Evolutionary conservation across 1,140 invertebrate species (phyloP).

Genomic region (Orchesella cincta): DNA sequence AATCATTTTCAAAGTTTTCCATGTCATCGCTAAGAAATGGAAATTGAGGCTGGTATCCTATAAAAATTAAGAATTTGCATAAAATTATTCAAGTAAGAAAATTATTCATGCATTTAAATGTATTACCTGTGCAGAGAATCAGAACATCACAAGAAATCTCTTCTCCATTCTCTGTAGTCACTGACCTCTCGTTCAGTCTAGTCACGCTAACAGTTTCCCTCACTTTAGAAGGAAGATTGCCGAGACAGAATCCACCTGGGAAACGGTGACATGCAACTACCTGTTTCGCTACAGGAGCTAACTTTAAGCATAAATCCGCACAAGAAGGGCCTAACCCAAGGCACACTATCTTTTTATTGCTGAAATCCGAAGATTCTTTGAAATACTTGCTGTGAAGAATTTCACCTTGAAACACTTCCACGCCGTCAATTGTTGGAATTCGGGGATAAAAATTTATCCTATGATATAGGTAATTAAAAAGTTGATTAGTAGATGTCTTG

Average conservation of each 20-base stretch:
- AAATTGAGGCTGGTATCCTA: not conserved
- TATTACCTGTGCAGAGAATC: conserved; percentile 1
- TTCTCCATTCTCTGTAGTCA: not conserved
- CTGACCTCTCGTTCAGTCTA: not conserved
- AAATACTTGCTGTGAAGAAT: not conserved
- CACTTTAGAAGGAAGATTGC: not conserved
- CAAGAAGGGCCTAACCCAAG: not conserved
- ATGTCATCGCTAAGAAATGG: not conserved
- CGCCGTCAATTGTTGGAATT: not conserved
- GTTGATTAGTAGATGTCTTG: no score
- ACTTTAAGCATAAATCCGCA: not conserved
- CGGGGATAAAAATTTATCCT: conserved; percentile 1
- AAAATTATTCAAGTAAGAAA: no score
- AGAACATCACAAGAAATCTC: not conserved
- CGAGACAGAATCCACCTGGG: conserved; percentile 6
- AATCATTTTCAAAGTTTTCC: not conserved
- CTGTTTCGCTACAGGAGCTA: not conserved
- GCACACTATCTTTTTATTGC: not conserved
- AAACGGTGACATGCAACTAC: not conserved
- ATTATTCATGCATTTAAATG: no score
- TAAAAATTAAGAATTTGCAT: no score
- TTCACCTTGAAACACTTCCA: not conserved
- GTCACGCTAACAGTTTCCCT: not conserved
- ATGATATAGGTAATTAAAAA: not conserved
- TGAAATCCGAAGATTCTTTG: not conserved